Evolutionary conservation across 1,140 invertebrate genomes (phyloP).

Genomic region (Augochlora pura): DNA sequence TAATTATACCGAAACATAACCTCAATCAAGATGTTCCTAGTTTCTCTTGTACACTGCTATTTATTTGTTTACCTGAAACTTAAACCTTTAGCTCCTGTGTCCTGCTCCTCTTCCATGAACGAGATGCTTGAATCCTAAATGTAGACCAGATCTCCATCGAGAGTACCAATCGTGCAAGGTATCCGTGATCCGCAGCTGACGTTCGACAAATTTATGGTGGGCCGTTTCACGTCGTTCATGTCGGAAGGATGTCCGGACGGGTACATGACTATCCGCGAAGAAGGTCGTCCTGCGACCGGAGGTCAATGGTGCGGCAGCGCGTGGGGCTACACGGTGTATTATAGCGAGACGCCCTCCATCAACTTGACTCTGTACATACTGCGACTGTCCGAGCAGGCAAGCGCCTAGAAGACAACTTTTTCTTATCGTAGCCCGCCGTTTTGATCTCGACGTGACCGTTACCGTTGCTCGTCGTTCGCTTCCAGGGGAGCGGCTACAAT

Average conservation of each 20-base stretch:
- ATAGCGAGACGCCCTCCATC: constrained; percentile 89
- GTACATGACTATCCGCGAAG: constrained; percentile 89
- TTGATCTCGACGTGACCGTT: no score
- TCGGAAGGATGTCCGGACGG: constrained; percentile 90
- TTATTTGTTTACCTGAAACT: no score
- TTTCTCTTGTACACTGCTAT: no score
- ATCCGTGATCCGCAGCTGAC: constrained; percentile 81
- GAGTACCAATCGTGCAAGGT: no score
- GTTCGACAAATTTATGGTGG: constrained; percentile 88
- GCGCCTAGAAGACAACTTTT: no score
- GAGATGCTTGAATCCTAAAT: no score
- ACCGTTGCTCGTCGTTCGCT: constrained; percentile 17
- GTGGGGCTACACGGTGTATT: constrained; percentile 92
- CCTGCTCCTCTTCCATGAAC: no score
- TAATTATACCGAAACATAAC: no score
- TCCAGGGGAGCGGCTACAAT: constrained; percentile 87
- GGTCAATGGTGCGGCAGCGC: constrained; percentile 92
- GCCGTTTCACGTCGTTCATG: constrained; percentile 87
- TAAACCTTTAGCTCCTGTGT: no score
- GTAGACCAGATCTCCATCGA: no score
- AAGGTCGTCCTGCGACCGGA: constrained; percentile 85
- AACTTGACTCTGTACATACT: constrained; percentile 87
- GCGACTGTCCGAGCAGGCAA: constrained; percentile 87
- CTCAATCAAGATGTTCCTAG: no score
- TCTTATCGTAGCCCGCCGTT: no score